Base-by-base conservation (phyloP, 2,113 vertebrate species). In the Cephalopterus ornatus region DNA sequence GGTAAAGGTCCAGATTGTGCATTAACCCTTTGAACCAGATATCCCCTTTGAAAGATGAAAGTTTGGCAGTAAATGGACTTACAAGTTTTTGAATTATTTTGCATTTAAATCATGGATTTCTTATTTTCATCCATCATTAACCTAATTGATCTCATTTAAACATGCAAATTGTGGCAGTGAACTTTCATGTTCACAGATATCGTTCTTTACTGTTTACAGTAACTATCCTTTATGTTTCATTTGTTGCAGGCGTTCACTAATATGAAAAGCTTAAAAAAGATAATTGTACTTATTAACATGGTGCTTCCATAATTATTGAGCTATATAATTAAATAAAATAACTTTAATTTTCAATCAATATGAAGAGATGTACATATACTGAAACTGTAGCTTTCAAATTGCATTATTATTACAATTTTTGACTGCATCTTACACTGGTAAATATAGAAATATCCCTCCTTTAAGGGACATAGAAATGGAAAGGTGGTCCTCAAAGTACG, bases 41-140 rank as follows among this genome's bases (percentile, higher is more conserved):
- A 90, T 55, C 46, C 50, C 55, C 78, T 97, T 93, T 94, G 93
- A 96, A 95, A 96, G 65, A 88, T 84, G 73, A 85, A 96, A 97
- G 94, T 97, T 98, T 95, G 79, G 52, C 78, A 97, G 92, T 52
- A 96, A 97, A 95, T 86, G 83, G 95, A 95, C 89, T 86, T 85
- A 95, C 32, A 93, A 91, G 27, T 87, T 97, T 96, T 95, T 91
- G 55, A 93, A 92, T 96, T 97, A 96, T 95, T 97, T 98, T 97
- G 71, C 96, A 97, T 96, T 91, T 97, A 94, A 96, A 97, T 93
- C 3, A 79, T 95, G 66, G 23, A 93, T 97, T 97, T 98, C 93
- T 94, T 96, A 93, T 97, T 97, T 98, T 95, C 80, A 97, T 95
- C 94, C 68, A 92, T 96, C 95, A 97, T 97, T 98, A 97, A 97